Evolutionary conservation across 2,888 invertebrate species (phyloP).

Genomic region (Eurytoma adleriae): DNA sequence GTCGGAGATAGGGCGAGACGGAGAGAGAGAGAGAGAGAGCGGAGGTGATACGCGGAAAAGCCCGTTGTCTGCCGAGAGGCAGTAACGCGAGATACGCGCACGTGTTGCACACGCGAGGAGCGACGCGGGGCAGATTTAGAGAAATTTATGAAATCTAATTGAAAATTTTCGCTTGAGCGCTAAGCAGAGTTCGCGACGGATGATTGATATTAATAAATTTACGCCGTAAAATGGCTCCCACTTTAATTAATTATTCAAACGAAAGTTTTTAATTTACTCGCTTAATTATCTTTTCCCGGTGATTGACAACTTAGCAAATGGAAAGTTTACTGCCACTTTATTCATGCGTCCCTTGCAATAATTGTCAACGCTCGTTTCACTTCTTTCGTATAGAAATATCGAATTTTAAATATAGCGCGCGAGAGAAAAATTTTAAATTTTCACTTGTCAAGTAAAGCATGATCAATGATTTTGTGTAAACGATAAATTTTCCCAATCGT

Average conservation of each 20-base stretch:
- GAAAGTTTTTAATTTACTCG: background rate
- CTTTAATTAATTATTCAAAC: background rate
- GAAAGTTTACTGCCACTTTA: background rate
- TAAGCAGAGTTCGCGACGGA: background rate
- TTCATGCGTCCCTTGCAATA: no score
- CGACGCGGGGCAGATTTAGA: background rate
- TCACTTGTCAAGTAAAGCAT: no score
- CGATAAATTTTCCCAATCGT: no score
- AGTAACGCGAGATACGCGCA: background rate
- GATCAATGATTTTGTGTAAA: no score
- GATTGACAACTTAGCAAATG: background rate
- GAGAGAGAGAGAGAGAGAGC: background rate
- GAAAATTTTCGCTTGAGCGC: conserved; percentile 4
- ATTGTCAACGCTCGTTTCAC: no score
- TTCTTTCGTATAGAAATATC: no score
- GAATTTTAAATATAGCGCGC: no score
- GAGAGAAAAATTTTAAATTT: no score
- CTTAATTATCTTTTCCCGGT: background rate
- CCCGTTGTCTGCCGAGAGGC: background rate
- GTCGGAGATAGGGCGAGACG: background rate
- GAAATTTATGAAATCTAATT: conserved; percentile 28
- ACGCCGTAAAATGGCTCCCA: background rate
- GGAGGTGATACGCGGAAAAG: conserved; percentile 35
- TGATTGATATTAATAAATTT: conserved; percentile 18
- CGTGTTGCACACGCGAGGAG: background rate